phyloP scores from a whole-genome alignment of 2,113 vertebrate genomes.

The Microcebus tavaratra region DNA sequence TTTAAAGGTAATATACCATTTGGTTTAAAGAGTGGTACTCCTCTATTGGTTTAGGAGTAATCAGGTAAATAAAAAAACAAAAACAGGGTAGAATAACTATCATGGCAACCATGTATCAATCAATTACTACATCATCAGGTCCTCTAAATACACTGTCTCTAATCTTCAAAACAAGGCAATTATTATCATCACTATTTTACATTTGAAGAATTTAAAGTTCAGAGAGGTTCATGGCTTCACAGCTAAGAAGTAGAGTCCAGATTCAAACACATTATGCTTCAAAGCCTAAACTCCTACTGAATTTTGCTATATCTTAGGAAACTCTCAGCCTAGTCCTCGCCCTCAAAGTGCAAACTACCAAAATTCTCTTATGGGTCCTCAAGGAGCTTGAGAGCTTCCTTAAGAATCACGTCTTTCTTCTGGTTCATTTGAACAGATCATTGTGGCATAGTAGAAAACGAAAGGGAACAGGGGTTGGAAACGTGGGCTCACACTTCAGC shows the following conservation, averaged over 20 bases:
- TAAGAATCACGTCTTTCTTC: background rate
- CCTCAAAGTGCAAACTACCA: background rate
- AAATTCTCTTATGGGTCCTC: background rate
- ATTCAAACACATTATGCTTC: slow-evolving; percentile 21
- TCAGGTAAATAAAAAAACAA: background rate
- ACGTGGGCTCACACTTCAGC: background rate
- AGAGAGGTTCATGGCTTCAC: background rate
- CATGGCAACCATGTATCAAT: background rate
- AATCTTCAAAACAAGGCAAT: background rate
- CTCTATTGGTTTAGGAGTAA: background rate
- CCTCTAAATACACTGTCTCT: background rate
- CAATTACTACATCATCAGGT: background rate
- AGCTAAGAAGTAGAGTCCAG: background rate
- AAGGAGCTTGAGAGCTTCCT: background rate
- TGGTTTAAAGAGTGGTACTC: background rate
- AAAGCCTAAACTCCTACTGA: background rate
- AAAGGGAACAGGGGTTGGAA: background rate
- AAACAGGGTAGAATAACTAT: background rate
- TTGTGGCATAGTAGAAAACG: background rate
- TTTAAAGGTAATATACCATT: background rate
- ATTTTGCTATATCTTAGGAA: background rate
- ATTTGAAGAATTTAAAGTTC: background rate
- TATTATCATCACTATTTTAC: background rate
- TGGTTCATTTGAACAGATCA: background rate
- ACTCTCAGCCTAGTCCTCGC: background rate